Percentiles rank a stretch among this genome's conserved stretches.
phyloP scores from a whole-genome alignment of 2,888 invertebrate species.

The Tipula lateralis region DNA sequence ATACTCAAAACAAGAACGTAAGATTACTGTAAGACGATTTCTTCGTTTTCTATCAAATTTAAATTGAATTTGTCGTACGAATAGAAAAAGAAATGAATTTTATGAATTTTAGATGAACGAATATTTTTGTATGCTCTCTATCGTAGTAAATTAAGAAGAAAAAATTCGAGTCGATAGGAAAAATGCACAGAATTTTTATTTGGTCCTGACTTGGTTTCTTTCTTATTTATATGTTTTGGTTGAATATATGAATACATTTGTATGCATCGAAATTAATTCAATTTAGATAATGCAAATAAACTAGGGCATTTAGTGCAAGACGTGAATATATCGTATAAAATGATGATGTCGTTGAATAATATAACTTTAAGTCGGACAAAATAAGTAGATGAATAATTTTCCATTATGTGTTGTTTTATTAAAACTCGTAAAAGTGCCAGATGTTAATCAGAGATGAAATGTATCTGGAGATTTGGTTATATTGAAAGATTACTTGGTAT shows the following conservation, averaged over 20 bases:
- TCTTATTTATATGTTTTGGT: not conserved
- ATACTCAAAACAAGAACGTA: not conserved
- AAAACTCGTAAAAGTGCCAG: too few species aligned
- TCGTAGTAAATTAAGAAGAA: not conserved
- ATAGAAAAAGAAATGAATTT: slow-evolving; percentile 11
- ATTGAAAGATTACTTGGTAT: too few species aligned
- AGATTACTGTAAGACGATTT: not conserved
- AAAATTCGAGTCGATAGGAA: not conserved
- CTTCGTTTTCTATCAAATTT: not conserved
- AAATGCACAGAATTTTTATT: not conserved
- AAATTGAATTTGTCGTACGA: slow-evolving; percentile 9
- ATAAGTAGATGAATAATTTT: too few species aligned
- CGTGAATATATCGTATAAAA: not conserved
- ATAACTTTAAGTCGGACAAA: too few species aligned
- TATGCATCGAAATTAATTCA: not conserved
- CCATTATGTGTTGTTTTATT: too few species aligned
- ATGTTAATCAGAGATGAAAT: too few species aligned
- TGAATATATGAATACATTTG: not conserved
- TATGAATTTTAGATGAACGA: slow-evolving; percentile 4
- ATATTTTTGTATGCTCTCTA: not conserved
- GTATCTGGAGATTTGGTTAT: too few species aligned
- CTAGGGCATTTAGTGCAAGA: not conserved
- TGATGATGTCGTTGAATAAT: too few species aligned
- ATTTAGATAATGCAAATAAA: not conserved
- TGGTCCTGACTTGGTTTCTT: not conserved